These are phyloP conservation scores for Stigmatopora argus DNA, from an alignment of 2,113 vertebrate genomes.

Conservation along the genomic window DNA sequence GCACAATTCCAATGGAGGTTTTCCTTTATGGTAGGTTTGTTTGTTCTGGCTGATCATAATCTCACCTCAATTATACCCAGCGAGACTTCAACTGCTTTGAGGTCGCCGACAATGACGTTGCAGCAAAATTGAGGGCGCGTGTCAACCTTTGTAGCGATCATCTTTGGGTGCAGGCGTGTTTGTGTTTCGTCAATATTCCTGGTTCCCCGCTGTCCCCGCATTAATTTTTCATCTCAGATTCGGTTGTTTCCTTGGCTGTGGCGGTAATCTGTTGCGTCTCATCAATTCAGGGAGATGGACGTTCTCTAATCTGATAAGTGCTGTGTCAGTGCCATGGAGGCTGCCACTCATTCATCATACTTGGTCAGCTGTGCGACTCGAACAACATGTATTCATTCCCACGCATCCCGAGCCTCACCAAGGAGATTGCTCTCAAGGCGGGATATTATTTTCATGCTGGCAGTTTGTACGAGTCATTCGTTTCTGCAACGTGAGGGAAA, in stretches of 20 bases:
- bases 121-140: conserved; percentile 31
- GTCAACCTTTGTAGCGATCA: not conserved
- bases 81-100: not conserved
- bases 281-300: not conserved
- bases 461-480: conserved; percentile 12
- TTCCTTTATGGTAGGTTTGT: conserved; percentile 8
- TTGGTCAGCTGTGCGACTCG: conserved; percentile 1
- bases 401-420: not conserved
- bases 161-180: not conserved
- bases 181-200: not conserved
- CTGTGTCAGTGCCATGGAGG: not conserved
- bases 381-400: conserved; percentile 2
- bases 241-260: not conserved
- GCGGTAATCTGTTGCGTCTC: not conserved
- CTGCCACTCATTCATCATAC: not conserved
- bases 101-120: not conserved
- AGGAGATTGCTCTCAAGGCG: conserved; percentile 4
- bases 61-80: conserved; percentile 31
- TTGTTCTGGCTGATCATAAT: conserved; percentile 18
- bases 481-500: not conserved
- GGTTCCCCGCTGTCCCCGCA: not conserved
- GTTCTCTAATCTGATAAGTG: not conserved
- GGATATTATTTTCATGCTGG: conserved; percentile 1
- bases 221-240: conserved; percentile 1
- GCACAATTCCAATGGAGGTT: not conserved